Conservation (phyloP, 2,113 vertebrate species). For the Dicrurus megarhynchus region DNA sequence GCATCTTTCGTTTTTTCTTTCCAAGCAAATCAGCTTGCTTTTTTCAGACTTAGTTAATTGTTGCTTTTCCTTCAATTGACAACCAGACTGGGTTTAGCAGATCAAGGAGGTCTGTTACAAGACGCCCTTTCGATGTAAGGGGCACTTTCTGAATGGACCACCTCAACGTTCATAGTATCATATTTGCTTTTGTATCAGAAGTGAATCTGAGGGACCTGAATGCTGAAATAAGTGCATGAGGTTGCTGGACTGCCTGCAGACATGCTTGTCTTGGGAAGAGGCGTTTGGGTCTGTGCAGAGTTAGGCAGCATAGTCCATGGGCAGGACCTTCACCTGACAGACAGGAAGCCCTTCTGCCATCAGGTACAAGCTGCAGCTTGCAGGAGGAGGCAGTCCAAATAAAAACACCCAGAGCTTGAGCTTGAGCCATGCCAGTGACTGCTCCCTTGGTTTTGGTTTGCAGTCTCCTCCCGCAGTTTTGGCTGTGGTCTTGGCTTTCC, state of each 20-base stretch:
- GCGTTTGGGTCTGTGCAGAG: background rate
- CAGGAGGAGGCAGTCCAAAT: background rate
- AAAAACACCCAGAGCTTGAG: background rate
- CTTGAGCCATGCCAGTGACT: background rate
- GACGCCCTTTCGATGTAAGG: background rate
- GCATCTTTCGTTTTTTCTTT: background rate
- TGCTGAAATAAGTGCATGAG: background rate
- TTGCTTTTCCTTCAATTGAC: background rate
- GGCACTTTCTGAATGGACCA: background rate
- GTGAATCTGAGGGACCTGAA: background rate
- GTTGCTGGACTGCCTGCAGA: background rate
- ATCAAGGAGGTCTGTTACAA: background rate
- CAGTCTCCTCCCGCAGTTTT: background rate
- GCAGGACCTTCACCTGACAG: background rate
- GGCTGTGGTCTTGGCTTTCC: background rate
- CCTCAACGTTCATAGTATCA: background rate
- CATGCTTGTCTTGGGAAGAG: background rate
- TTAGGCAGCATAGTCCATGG: accelerated
- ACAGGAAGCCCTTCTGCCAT: background rate
- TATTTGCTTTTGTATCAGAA: background rate
- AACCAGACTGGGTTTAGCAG: background rate
- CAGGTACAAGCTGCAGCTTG: background rate
- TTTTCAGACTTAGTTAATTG: background rate
- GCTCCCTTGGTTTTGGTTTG: background rate
- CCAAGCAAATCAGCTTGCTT: background rate